phyloP scores from a whole-genome alignment of 1,140 invertebrate genomes.

The Diabrotica virgifera region DNA sequence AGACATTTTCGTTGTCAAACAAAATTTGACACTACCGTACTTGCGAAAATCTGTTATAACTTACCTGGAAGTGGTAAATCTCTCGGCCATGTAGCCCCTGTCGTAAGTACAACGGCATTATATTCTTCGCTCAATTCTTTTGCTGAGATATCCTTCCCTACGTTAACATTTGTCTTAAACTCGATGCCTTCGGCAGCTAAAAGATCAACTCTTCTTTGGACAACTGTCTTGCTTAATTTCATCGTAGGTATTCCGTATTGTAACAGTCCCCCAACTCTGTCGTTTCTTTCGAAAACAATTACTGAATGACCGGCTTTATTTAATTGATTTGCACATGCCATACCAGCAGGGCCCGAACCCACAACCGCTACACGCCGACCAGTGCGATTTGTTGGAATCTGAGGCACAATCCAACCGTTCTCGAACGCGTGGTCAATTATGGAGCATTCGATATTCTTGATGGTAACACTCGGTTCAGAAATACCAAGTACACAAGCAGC shows the following conservation, averaged over 20 bases:
- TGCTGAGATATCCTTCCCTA: slow-evolving; percentile 87
- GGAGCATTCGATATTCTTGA: slow-evolving; percentile 98
- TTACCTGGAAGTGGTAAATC: slow-evolving; percentile 85
- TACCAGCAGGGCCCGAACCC: slow-evolving; percentile 91
- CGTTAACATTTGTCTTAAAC: slow-evolving; percentile 86
- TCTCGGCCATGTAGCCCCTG: slow-evolving; percentile 94
- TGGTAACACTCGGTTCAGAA: slow-evolving; percentile 93
- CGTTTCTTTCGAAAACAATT: slow-evolving; percentile 95
- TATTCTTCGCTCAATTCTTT: slow-evolving; percentile 64
- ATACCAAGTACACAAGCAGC: slow-evolving; percentile 93
- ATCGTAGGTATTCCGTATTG: slow-evolving; percentile 98
- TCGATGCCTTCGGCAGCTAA: slow-evolving; percentile 86
- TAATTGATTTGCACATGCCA: slow-evolving; percentile 95
- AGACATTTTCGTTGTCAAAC: no score
- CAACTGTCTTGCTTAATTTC: slow-evolving; percentile 92
- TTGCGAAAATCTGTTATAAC: background rate
- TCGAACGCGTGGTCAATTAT: slow-evolving; percentile 99
- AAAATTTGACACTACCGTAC: no score
- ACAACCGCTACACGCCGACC: slow-evolving; percentile 90
- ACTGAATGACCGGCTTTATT: slow-evolving; percentile 82
- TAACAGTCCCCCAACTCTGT: slow-evolving; percentile 89
- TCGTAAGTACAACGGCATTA: slow-evolving; percentile 86
- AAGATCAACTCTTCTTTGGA: slow-evolving; percentile 84
- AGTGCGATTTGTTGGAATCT: slow-evolving; percentile 69
- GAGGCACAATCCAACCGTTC: slow-evolving; percentile 88